phyloP scores from a whole-genome alignment of 1,140 invertebrate genomes.

The Tribolium madens region DNA sequence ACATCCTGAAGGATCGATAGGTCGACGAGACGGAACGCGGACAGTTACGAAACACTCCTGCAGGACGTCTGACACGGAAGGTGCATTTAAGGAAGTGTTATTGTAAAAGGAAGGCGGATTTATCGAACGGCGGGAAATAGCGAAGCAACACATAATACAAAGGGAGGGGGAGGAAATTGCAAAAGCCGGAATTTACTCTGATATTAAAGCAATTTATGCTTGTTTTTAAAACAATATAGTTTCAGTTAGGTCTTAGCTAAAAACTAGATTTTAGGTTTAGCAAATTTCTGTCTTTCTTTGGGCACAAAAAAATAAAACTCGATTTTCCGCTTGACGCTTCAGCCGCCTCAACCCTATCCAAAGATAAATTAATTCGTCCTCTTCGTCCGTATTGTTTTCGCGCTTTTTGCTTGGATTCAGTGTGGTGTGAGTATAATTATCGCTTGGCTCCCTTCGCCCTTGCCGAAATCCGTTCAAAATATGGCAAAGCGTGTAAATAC shows the following conservation, averaged over 20 bases:
- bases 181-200: too few species aligned
- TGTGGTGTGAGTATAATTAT: conserved; percentile 7
- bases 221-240: too few species aligned
- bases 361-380: conserved; percentile 8
- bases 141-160: too few species aligned
- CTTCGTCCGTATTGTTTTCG: conserved; percentile 26
- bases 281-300: too few species aligned
- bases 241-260: too few species aligned
- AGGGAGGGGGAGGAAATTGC: too few species aligned
- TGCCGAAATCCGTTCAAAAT: conserved; percentile 51
- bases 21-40: background rate
- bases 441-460: background rate
- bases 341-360: background rate
- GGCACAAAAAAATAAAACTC: too few species aligned
- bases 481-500: conserved; percentile 58
- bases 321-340: background rate
- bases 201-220: too few species aligned
- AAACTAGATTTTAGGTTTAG: too few species aligned
- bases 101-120: background rate
- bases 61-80: background rate
- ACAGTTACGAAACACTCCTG: background rate
- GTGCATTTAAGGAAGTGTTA: background rate
- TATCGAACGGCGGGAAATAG: background rate
- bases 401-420: background rate
- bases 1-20: background rate